Base-by-base conservation (phyloP, 2,888 invertebrate genomes). In the Coleophora flavipennella region DNA sequence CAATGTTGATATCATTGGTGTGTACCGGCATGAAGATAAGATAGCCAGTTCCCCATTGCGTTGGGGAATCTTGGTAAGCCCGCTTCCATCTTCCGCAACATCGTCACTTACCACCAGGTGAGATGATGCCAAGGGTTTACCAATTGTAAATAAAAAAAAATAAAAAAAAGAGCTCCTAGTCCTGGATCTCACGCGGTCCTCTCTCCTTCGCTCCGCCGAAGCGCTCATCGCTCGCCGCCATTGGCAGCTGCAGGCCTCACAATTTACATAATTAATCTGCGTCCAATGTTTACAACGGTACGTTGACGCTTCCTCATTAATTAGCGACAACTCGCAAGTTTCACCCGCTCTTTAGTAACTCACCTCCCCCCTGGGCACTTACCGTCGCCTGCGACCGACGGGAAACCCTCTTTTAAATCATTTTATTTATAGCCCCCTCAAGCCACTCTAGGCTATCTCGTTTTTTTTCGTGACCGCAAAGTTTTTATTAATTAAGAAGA, bases 241-340 rank as follows among this genome's bases (percentile, higher is more conserved):
- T 68, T 65, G 62, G 57, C 62, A 60, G 59, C 55, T 66, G 62
- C 63, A 67, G 60, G 56, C 62, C 59, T 57, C 57, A 57, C 63
- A 59, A 70, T 75, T 71, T 70, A 62, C 71, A 72, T 75, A 73
- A 76, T 70, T 72, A 73, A 73, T 77, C 69, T 66, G 62, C 48
- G 64, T 54, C 55, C 50, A 47, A 53, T 55, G 53, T 55, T 54
- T 54, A 53, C 50, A 59, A 51, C 53, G 56, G 58, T 51, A 53
- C 49, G 57, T 50, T 59, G 60, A 53, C 60, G 57, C 51, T 51
- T 49, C 58, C 57, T 55, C 58, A 67, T 69, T 70, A 64, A 66
- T 67, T 62, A 59, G 55, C 50, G 46, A 58, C 50, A 53, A 55
- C 51, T 53, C 49, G 40, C 49, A 50, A 55, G 50, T 53, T 50